A percentile compares a stretch with the other conserved stretches of the same genome.
These are phyloP conservation scores for Poeciliopsis presidionis DNA, from an alignment of 2,797 vertebrate species.

Conservation along the genomic window DNA sequence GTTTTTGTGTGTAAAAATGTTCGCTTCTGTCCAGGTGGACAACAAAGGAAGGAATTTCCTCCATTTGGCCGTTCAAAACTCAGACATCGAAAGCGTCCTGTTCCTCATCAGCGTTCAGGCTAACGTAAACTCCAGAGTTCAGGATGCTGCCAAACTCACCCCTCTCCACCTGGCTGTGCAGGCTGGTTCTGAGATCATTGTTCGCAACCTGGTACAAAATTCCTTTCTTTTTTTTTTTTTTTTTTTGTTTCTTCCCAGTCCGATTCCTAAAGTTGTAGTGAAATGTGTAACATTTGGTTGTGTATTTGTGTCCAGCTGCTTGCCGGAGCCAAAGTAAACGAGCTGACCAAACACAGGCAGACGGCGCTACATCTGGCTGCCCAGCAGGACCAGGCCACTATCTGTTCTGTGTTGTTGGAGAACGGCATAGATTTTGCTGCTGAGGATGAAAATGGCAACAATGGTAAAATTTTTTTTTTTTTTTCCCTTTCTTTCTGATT, in stretches of 20 bases:
- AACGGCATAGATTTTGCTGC: slow-evolving; percentile 95
- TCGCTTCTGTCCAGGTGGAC: slow-evolving; percentile 84
- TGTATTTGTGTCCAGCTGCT: slow-evolving; percentile 83
- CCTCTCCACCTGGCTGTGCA: slow-evolving; percentile 97
- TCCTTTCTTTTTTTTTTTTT: background rate
- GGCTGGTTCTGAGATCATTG: slow-evolving; percentile 96
- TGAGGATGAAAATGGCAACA: slow-evolving; percentile 97
- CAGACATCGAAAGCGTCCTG: slow-evolving; percentile 97
- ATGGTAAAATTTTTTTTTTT: slow-evolving; percentile 69
- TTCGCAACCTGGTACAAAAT: slow-evolving; percentile 92
- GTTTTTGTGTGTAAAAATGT: background rate
- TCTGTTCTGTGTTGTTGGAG: slow-evolving; percentile 96
- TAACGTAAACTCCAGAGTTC: slow-evolving; percentile 96
- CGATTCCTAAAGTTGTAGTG: background rate
- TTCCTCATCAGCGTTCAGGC: slow-evolving; percentile 98
- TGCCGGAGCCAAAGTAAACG: slow-evolving; percentile 96
- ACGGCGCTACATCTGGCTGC: slow-evolving; percentile 95
- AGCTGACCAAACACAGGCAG: slow-evolving; percentile 97
- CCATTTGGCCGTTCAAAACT: slow-evolving; percentile 94
- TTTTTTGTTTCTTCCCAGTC: background rate
- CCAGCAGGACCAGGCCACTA: slow-evolving; percentile 95
- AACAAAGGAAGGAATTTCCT: slow-evolving; percentile 99
- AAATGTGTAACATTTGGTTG: background rate
- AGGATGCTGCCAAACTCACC: slow-evolving; percentile 94
- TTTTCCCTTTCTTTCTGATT: background rate